phyloP scores from a whole-genome alignment of 2,888 invertebrate genomes.

The Germaria angustata region DNA sequence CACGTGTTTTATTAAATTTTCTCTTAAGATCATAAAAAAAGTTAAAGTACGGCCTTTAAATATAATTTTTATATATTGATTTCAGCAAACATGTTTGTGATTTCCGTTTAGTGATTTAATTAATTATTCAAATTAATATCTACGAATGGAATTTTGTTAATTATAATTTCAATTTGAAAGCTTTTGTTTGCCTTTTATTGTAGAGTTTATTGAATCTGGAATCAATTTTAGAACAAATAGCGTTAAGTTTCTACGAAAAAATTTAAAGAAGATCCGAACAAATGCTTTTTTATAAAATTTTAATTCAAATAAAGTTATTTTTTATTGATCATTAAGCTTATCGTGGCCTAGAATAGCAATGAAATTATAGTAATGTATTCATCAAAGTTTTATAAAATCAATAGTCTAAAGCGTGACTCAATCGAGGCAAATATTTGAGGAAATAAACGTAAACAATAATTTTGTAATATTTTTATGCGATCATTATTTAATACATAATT shows the following conservation, averaged over 20 bases:
- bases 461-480: no score
- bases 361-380: no score
- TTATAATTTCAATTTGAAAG: not conserved
- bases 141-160: constrained; percentile 3
- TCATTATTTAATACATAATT: no score
- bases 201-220: constrained; percentile 8
- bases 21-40: constrained; percentile 3
- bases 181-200: not conserved
- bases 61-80: not conserved
- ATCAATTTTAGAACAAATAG: not conserved
- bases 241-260: not conserved
- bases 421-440: no score
- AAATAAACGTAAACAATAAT: no score
- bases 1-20: constrained; percentile 12
- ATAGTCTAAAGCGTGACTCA: no score
- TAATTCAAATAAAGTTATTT: not conserved
- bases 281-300: not conserved
- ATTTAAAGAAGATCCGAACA: no score
- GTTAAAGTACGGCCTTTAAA: not conserved
- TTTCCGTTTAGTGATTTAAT: constrained; percentile 25
- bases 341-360: not conserved
- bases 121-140: constrained; percentile 18
- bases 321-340: not conserved
- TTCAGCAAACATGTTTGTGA: not conserved
- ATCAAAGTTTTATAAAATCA: no score